phyloP scores from a whole-genome alignment of 1,140 invertebrate species.

The Microplitis mediator region DNA sequence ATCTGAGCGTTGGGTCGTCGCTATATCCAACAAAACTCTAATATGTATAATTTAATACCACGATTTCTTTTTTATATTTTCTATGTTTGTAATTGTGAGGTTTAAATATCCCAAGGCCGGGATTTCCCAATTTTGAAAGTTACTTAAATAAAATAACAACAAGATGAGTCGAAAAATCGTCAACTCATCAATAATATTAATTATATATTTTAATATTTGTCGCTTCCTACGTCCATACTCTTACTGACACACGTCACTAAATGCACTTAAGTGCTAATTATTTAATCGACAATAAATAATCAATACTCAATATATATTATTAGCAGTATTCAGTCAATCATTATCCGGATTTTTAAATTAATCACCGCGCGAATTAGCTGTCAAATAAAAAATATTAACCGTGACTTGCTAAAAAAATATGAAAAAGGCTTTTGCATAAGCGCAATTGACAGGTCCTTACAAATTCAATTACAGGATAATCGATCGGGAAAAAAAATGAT shows the following conservation, averaged over 20 bases:
- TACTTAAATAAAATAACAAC: background rate
- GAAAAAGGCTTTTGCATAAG: too few relatives aligned
- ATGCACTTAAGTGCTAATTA: background rate
- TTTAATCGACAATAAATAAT: background rate
- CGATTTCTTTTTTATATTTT: background rate
- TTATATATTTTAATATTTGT: constrained; percentile 34
- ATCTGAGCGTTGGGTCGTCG: too few relatives aligned
- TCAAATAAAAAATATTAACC: too few relatives aligned
- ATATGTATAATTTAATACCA: background rate
- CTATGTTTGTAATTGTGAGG: background rate
- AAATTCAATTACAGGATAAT: too few relatives aligned
- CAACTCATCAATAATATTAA: constrained; percentile 31
- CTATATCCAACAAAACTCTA: background rate
- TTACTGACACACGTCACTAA: constrained; percentile 39
- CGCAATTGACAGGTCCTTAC: too few relatives aligned
- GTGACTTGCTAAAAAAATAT: too few relatives aligned
- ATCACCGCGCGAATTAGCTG: too few relatives aligned
- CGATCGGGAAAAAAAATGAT: too few relatives aligned
- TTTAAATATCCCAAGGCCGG: background rate
- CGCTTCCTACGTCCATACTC: background rate
- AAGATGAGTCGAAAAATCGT: background rate
- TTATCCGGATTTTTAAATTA: too few relatives aligned
- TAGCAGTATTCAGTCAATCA: too few relatives aligned
- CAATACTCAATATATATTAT: too few relatives aligned
- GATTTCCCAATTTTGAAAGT: constrained; percentile 36